Evolutionary conservation across 2,113 vertebrate genomes (phyloP).

Genomic region (Pollachius pollachius): DNA sequence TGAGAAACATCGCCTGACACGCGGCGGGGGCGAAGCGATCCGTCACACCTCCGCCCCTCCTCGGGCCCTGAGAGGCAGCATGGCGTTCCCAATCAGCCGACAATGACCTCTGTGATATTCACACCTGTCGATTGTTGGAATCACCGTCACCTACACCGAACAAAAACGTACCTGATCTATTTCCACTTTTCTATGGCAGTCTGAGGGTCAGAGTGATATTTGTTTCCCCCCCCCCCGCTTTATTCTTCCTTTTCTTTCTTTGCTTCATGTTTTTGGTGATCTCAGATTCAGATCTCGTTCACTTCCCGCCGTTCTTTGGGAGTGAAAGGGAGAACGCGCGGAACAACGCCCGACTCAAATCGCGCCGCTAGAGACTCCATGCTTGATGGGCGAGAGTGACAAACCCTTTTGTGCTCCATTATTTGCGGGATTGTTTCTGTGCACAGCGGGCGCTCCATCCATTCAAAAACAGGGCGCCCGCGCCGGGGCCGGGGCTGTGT

Average conservation of each 20-base stretch:
- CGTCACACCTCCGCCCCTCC: neutral
- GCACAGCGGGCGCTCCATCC: neutral
- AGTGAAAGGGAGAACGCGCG: no score
- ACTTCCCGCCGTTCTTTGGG: no score
- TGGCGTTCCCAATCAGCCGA: neutral
- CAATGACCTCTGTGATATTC: neutral
- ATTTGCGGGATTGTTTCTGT: constrained; percentile 11
- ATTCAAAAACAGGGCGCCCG: constrained; percentile 2
- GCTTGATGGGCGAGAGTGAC: constrained; percentile 33
- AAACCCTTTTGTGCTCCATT: constrained; percentile 35
- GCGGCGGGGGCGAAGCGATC: constrained; percentile 30
- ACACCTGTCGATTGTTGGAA: no score
- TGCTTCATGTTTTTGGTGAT: no score
- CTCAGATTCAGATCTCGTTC: no score
- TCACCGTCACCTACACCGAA: no score
- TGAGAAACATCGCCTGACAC: constrained; percentile 11
- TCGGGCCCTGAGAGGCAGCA: neutral
- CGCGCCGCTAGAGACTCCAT: constrained; percentile 34
- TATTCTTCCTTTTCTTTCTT: no score
- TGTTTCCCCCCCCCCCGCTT: no score
- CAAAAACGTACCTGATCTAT: no score
- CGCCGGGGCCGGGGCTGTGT: constrained; percentile 35
- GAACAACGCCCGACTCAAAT: no score
- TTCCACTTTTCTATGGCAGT: no score
- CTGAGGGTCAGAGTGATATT: no score